These are phyloP conservation scores for Potorous gilbertii DNA, from an alignment of 2,797 vertebrate species.

Conservation along the genomic window DNA sequence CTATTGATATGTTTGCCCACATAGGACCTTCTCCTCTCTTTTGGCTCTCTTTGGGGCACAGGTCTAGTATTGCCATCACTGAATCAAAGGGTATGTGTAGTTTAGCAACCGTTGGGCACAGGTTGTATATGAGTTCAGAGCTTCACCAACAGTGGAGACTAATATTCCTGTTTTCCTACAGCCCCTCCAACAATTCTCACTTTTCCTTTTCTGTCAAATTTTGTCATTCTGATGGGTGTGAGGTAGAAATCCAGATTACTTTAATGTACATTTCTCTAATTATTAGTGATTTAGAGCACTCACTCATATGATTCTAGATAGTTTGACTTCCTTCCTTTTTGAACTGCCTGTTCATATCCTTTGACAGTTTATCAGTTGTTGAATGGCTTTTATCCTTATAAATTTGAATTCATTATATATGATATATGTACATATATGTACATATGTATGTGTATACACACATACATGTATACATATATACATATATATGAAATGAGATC, in stretches of 20 bases:
- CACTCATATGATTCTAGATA: not conserved
- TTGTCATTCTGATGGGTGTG: not conserved
- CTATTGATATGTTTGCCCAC: not conserved
- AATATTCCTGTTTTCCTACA: not conserved
- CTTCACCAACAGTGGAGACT: not conserved
- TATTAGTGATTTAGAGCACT: not conserved
- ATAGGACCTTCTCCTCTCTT: not conserved
- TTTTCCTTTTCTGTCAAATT: not conserved
- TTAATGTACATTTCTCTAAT: not conserved
- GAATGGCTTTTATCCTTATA: not conserved
- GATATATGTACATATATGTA: not conserved
- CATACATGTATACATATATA: no score
- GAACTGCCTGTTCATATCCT: not conserved
- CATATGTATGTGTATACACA: not conserved
- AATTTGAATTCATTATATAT: no score
- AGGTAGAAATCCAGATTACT: not conserved
- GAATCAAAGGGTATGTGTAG: not conserved
- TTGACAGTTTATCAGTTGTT: not conserved
- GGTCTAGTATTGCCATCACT: not conserved
- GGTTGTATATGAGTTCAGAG: not conserved
- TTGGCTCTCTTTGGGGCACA: not conserved
- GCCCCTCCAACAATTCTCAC: not conserved
- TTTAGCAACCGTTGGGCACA: not conserved
- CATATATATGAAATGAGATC: no score
- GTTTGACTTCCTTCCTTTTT: not conserved